These are phyloP conservation scores for Gopherus flavomarginatus DNA, from an alignment of 2,113 vertebrate genomes.

Conservation along the genomic window DNA sequence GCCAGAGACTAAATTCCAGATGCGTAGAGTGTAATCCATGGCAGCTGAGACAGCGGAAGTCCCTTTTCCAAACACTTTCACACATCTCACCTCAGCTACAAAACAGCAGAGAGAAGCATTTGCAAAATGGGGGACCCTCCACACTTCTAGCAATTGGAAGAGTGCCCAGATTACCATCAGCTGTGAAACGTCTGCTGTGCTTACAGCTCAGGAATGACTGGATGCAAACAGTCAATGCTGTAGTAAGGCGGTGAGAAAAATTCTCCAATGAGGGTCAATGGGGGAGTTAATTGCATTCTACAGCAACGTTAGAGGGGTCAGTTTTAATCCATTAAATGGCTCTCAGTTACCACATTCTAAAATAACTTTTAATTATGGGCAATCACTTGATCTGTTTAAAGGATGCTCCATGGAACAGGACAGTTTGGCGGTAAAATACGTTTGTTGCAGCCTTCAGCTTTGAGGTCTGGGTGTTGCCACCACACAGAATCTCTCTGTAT, in stretches of 20 bases:
- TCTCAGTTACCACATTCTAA: background rate
- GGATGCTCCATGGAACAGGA: background rate
- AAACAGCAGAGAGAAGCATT: background rate
- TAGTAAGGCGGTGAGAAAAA: background rate
- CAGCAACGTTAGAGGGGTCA: background rate
- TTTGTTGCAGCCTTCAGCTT: background rate
- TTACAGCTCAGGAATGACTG: background rate
- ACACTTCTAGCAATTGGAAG: background rate
- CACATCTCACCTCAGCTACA: conserved; percentile 76
- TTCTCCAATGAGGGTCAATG: background rate
- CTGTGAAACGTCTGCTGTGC: background rate
- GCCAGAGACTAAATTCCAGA: conserved; percentile 81
- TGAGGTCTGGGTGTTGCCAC: background rate
- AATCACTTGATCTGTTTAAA: background rate
- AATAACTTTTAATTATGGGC: background rate
- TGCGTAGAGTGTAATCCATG: conserved; percentile 75
- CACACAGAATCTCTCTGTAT: background rate
- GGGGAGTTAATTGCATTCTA: background rate
- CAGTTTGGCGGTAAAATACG: background rate
- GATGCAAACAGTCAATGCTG: background rate
- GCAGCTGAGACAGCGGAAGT: conserved; percentile 79
- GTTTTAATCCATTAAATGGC: background rate
- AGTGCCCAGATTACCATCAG: background rate
- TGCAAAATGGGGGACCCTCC: background rate
- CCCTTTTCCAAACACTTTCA: conserved; percentile 70